Conservation (phyloP, 2,113 vertebrate genomes). For the Thermophis baileyi region DNA sequence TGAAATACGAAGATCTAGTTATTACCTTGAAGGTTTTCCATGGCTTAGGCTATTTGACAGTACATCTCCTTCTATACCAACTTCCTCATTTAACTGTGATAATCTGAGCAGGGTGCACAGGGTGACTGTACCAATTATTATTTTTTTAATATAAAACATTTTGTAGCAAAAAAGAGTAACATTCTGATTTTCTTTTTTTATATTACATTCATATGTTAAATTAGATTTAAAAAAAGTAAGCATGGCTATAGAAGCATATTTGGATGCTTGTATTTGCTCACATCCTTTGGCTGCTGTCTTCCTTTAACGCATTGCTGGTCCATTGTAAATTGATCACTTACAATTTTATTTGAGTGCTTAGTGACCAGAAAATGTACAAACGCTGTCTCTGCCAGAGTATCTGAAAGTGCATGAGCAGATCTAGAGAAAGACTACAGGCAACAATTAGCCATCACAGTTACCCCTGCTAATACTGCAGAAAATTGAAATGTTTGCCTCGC, state of each 20-base stretch:
- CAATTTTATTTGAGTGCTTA: slow-evolving; percentile 78
- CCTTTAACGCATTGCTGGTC: slow-evolving; percentile 67
- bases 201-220: neutral
- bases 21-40: neutral
- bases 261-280: slow-evolving; percentile 52
- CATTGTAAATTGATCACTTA: slow-evolving; percentile 74
- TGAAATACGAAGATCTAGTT: neutral
- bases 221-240: slow-evolving; percentile 30
- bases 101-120: neutral
- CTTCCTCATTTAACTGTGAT: neutral
- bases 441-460: slow-evolving; percentile 80
- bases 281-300: slow-evolving; percentile 61
- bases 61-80: neutral
- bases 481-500: slow-evolving; percentile 76
- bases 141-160: slow-evolving; percentile 23
- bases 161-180: slow-evolving; percentile 27
- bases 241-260: neutral
- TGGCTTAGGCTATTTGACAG: neutral
- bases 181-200: slow-evolving; percentile 13
- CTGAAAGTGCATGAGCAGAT: slow-evolving; percentile 74
- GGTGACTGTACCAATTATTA: neutral
- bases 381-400: slow-evolving; percentile 72
- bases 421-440: slow-evolving; percentile 77
- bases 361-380: slow-evolving; percentile 85
- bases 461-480: slow-evolving; percentile 76